Base-by-base conservation (phyloP, 2,888 invertebrate species). In the Deroplatys truncata region DNA sequence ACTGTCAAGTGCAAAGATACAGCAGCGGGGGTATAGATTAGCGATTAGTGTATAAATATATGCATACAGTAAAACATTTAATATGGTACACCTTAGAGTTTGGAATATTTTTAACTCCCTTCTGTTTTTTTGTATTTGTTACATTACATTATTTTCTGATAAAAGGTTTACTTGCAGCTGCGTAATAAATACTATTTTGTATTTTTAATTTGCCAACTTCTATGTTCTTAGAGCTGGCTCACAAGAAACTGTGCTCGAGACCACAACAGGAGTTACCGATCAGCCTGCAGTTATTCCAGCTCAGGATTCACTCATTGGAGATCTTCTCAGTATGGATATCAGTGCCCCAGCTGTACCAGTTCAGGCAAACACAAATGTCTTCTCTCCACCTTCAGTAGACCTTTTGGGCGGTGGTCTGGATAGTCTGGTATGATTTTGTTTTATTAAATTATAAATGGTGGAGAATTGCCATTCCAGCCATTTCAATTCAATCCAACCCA, bases 261-360 rank as follows among this genome's bases (percentile, higher is more conserved):
- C 28, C 72, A 91, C 90, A 86, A 90, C 89, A 88, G 90, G 90
- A 82, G 90, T 35, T 31, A 89, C 89, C 20, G 90, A 90, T 8
- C 93, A 93, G 85, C 93, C 94, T 15, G 93, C 94, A 90, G 96
- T 96, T 20, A 96, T 96, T 91, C 96, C 96, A 25, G 94, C 95
- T 20, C 96, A 98, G 94, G 99, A 99, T 93, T 98, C 98, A 0
- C 95, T 99, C 35, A 99, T 99, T 93, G 99, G 99, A 0, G 99
- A 99, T 94, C 95, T 99, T 89, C 94, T 99, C 89, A 98, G 98
- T 43, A 98, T 99, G 97, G 99, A 99, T 94, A 97, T 99, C 91
- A 97, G 97, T 92, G 94, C 94, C 0, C 94, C 94, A 15, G 86
- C 91, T 84, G 91, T 91, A 35, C 92, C 93, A 82, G 91, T 92